phyloP scores from a whole-genome alignment of 2,888 invertebrate species.

The Hermaeophaga mercurialis region DNA sequence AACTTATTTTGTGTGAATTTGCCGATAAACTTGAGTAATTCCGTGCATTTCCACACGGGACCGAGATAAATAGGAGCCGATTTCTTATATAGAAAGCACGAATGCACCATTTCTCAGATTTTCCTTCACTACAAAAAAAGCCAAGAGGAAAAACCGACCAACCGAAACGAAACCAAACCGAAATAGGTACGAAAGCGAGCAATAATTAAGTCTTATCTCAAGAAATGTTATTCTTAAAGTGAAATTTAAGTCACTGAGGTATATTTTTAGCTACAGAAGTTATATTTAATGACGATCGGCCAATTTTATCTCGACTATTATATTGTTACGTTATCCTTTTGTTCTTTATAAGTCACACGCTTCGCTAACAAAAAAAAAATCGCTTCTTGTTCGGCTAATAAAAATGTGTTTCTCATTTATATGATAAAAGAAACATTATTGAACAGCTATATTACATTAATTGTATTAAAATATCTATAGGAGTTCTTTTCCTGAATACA shows the following conservation, averaged over 20 bases:
- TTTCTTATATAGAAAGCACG: slow-evolving; percentile 20
- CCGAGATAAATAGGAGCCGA: slow-evolving; percentile 22
- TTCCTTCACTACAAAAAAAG: slow-evolving; percentile 1
- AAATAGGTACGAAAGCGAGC: slow-evolving; percentile 21
- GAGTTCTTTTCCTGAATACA: no score
- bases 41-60: neutral
- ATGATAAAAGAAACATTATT: no score
- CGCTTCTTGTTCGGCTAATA: no score
- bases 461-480: no score
- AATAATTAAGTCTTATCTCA: slow-evolving; percentile 31
- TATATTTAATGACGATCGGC: slow-evolving; percentile 21
- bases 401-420: no score
- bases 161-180: slow-evolving; percentile 10
- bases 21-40: neutral
- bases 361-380: slow-evolving; percentile 14
- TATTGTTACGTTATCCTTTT: slow-evolving; percentile 24
- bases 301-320: slow-evolving; percentile 24
- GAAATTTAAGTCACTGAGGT: slow-evolving; percentile 31
- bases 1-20: no score
- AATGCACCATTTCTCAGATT: slow-evolving; percentile 21
- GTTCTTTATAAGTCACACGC: slow-evolving; percentile 15
- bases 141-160: neutral
- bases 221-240: slow-evolving; percentile 28
- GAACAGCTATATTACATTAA: no score
- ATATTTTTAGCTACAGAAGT: slow-evolving; percentile 22